Base-by-base conservation (phyloP, 2,113 vertebrate species). In the Podocnemis expansa region DNA sequence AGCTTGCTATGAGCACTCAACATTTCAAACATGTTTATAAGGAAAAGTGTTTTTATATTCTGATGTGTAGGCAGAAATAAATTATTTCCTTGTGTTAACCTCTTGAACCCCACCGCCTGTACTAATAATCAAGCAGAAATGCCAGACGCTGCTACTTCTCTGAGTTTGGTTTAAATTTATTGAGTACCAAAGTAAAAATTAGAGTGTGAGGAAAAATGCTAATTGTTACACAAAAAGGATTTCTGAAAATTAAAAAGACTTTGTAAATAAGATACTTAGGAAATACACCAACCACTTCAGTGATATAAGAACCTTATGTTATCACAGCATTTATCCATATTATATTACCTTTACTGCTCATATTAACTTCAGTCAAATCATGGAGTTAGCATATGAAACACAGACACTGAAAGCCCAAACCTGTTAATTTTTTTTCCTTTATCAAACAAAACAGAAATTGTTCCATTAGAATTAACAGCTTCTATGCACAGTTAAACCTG, bases 391-490 rank as follows among this genome's bases (percentile, higher is more conserved):
- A 87, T 94, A 80, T 88, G 89, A 95, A 97, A 98, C 16, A 27
- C 2, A 43, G 95, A 88, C 90, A 92, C 80, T 87, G 84, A 96
- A 97, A 96, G 63, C 58, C 34, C 80, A 83, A 94, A 96, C 84
- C 85, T 95, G 82, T 96, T 89, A 94, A 87, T 95, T 90, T 43
- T 78, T 4, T 86, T 93, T n/a, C 51, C 70, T 70, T 88, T 94
- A 94, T 93, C 93, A 95, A 97, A 95, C 75, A 95, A 91, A 97
- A 89, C 47, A 96, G 91, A 97, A 94, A 85, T 89, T n/a, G 93
- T 87, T 91, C 91, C 24, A 88, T 76, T 89, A 88, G 63, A 91
- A 83, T 80, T 70, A 91, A 58, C 29, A 87, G 60, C 80, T 88
- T 93, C 52, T 91, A 84, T 89, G 92, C 94, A 96, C 80, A 91